Evolutionary conservation across 1,140 invertebrate species (phyloP), one percentile per base, ranked within the genome.

Genomic region (Aphaenogaster rudis): DNA sequence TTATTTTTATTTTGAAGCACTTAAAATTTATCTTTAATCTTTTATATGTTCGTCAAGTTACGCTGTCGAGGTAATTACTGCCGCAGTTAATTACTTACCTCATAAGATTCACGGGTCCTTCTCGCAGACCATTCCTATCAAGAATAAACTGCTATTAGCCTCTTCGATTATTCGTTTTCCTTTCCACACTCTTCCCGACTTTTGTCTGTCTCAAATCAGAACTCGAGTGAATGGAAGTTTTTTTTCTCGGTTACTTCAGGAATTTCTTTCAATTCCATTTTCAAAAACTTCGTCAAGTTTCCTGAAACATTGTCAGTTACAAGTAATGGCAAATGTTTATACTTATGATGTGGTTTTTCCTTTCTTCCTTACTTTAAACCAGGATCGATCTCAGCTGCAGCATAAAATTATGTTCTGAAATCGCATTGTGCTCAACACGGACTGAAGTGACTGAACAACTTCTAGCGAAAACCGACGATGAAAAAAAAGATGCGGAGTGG

Each of bases 401-500:
- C 15, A 21, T 21, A 21, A 21, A 21, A 0, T 81, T 57, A 81
- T 54, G 66, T 45, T 81, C 63, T 36, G 13, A 42, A 36, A 42
- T 59, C 64, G 52, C n/a, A 81, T 71, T 81, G 50, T 81, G 13
- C 45, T 5, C 1, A 15, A 17, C 63, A 48, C 28, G 45, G 6
- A 48, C 36, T 67, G 21, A 21, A 21, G 21, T 21, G 21, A 21
- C 21, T 21, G 45, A 52, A 64, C 21, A 78, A 36, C 45, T 11
- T 63, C 17, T 52, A 45, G 45, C 45, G 2, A 80, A 57, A 57
- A 48, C 33, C 48, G 33, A 66, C 33, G 82, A 6, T 50, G 13
- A 84, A 87, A 59, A 71, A 54, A 85, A 69, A 45, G 69, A 88
- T 84, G 81, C 54, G 76, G 42, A 54, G 54, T 13, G 28, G 33